Evolutionary conservation across 2,797 vertebrate genomes (phyloP).

Genomic region (Amphiprion clarkii): DNA sequence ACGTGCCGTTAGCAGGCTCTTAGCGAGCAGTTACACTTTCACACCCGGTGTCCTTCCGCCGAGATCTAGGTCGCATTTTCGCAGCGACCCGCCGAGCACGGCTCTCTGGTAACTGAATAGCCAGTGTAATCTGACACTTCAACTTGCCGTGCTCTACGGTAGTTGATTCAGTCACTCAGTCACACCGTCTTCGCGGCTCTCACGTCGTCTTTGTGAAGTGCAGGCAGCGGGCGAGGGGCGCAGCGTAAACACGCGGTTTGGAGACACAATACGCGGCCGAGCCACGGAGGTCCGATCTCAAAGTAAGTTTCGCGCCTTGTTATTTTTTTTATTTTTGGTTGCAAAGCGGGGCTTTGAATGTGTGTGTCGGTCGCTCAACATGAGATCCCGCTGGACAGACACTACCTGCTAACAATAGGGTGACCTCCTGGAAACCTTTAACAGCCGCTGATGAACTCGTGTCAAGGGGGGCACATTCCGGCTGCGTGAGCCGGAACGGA

Average conservation of each 20-base stretch:
- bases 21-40: conserved; percentile 40
- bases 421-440: conserved; percentile 82
- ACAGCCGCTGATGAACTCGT: conserved; percentile 68
- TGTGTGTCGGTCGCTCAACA: conserved; percentile 50
- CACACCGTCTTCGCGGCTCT: conserved; percentile 92
- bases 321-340: conserved; percentile 68
- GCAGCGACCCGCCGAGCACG: conserved; percentile 88
- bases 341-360: conserved; percentile 68
- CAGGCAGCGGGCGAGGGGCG: conserved; percentile 67
- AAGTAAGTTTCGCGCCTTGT: conserved; percentile 93
- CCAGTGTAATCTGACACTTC: conserved; percentile 99
- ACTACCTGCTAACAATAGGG: conserved; percentile 90
- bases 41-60: conserved; percentile 48
- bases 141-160: conserved; percentile 98
- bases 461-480: conserved; percentile 45
- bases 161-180: conserved; percentile 99
- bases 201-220: conserved; percentile 91
- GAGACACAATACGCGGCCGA: conserved; percentile 81
- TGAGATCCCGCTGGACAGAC: conserved; percentile 73
- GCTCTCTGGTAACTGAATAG: conserved; percentile 98
- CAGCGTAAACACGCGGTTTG: conserved; percentile 73
- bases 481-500: conserved; percentile 24
- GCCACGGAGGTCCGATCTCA: conserved; percentile 75
- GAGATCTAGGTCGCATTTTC: conserved; percentile 91
- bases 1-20: conserved; percentile 41